Evolutionary conservation across 2,113 vertebrate species (phyloP).

Genomic region (Rafetus swinhoei): DNA sequence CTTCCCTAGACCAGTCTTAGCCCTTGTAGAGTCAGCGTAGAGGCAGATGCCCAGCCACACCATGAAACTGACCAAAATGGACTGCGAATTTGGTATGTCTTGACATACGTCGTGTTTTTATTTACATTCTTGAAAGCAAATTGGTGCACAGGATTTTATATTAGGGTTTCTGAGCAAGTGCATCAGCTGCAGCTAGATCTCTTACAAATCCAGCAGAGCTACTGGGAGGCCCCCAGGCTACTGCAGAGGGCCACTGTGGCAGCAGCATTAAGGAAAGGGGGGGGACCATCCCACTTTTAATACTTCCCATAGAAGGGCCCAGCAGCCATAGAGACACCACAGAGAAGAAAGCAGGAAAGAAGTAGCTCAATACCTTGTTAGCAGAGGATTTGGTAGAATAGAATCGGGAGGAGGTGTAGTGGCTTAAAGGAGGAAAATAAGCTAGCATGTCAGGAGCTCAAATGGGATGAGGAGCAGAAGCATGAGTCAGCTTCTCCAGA

Average conservation of each 20-base stretch:
- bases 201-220: background rate
- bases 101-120: no score
- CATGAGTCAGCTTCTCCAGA: background rate
- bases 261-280: background rate
- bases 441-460: background rate
- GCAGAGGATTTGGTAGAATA: background rate
- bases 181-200: no score
- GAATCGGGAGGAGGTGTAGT: background rate
- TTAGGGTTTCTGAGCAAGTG: no score
- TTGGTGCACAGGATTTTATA: no score
- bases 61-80: no score
- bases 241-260: background rate
- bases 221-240: background rate
- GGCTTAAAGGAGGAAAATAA: background rate
- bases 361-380: background rate
- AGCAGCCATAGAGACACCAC: background rate
- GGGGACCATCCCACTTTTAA: background rate
- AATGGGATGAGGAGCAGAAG: background rate
- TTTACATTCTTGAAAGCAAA: no score
- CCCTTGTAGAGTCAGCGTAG: no score
- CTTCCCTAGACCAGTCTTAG: no score
- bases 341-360: background rate
- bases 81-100: no score
- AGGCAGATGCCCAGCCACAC: no score
- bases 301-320: background rate